These are phyloP conservation scores for Elgonia sp. DNA, from an alignment of 2,888 invertebrate genomes.

Conservation along the genomic window DNA sequence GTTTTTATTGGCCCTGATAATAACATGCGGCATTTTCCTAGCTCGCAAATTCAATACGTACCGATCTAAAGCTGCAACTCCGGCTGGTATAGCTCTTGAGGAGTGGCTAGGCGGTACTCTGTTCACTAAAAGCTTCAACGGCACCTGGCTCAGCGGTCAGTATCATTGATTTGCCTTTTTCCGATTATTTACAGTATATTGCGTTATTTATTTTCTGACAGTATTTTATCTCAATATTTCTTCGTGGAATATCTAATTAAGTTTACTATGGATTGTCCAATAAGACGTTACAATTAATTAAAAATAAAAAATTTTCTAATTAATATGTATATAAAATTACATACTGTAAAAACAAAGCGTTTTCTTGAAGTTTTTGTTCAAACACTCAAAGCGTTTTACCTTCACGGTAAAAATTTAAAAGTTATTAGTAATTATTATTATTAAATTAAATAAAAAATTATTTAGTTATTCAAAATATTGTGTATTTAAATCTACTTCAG, in stretches of 20 bases:
- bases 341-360: no score
- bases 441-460: no score
- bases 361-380: no score
- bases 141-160: constrained; percentile 93
- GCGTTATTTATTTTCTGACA: constrained; percentile 3
- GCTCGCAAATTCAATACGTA: constrained; percentile 84
- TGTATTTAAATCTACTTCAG: no score
- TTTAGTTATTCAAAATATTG: no score
- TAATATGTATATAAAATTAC: not conserved
- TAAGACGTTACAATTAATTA: not conserved
- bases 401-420: no score
- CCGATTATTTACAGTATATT: constrained; percentile 23
- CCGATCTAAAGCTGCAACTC: constrained; percentile 80
- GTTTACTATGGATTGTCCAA: not conserved
- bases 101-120: constrained; percentile 92
- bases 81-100: constrained; percentile 89
- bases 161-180: constrained; percentile 68
- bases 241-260: constrained; percentile 26
- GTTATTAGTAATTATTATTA: no score
- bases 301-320: not conserved
- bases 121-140: constrained; percentile 91
- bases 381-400: no score
- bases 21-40: constrained; percentile 89
- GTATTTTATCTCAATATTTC: constrained; percentile 19
- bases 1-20: constrained; percentile 89